Base-by-base conservation (phyloP, 2,797 vertebrate species). In the Labeo calbasu region DNA sequence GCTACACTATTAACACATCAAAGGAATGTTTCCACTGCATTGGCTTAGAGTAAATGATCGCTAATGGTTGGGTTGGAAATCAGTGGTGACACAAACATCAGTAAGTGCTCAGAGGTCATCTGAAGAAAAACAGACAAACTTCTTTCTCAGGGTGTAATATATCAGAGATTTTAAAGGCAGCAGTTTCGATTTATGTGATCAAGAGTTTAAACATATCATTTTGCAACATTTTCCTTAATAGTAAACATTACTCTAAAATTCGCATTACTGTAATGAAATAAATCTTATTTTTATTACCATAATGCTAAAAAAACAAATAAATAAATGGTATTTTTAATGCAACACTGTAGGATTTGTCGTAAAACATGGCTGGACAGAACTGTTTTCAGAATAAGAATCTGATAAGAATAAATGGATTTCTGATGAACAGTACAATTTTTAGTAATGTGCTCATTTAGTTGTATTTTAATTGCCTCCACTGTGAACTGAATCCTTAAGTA, bases 11-110 rank as follows among this genome's bases (percentile, higher is more conserved):
- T 73, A 68, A 21, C 70, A 87, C 88, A 89, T 91, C 86, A 91
- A 92, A 92, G 65, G 48, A 53, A 88, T 84, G 25, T 79, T 87
- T 85, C 80, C 36, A 4, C 28, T 19, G 43, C 76, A 69, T 81
- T 90, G 81, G 88, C 85, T 90, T n/a, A n/a, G 81, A 66, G 66
- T 48, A 79, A 88, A n/a, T 50, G 77, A 80, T 77, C 77, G 32
- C 81, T 89, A 68, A 84, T 28, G 59, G 28, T 73, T 15, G 19
- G 46, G 21, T 65, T 75, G 11, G 59, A 15, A 66, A 51, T 82
- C 48, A 53, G 70, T 13, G 46, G 69, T 32, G 80, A 86, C 50
- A 65, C 51, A 63, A 25, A 59, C 21, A 43, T 28, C 77, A 75
- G 13, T 75, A 4, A 81, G 61, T 59, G 36, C 59, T 46, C 66